Evolutionary conservation across 2,797 vertebrate species (phyloP), one percentile per base, ranked within the genome.

Genomic region (Trematomus bernacchii): DNA sequence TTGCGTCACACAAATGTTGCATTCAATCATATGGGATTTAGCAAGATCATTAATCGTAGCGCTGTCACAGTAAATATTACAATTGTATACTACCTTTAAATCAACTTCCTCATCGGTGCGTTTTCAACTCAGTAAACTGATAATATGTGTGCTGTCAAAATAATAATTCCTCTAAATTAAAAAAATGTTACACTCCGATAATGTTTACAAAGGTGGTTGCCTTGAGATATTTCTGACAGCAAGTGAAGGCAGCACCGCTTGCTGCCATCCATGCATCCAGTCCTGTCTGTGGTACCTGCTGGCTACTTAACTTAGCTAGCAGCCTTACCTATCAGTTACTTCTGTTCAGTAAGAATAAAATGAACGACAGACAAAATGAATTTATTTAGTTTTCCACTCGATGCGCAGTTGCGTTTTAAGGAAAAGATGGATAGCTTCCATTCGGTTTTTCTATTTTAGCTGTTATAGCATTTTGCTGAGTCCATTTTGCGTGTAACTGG

Each of bases 401-500:
- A 66, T 47, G 80, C 58, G 64, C 79, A 79, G 86, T 46, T 83
- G 67, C 80, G 57, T 30, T 79, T 83, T 79, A 68, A 79, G 52
- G 44, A 60, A 59, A 71, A 75, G 55, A 91, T 77, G 88, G 82
- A 79, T 60, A 47, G 60, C 78, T 7, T 76, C 70, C 62, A 66
- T 76, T 81, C 65, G 73, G 46, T 89, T 76, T 70, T 76, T 64
- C 69, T 84, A 30, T 90, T 91, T 90, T 90, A 91, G 84, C 79
- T 83, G 81, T 91, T 92, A 80, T 66, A 75, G 83, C 87, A 77
- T 90, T 85, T 81, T 72, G 83, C 79, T 84, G 85, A 79, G 86
- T 93, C 91, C 91, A 90, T 92, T 94, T 91, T 92, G 92, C 92
- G 92, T 90, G 79, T 86, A 89, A 89, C 87, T 94, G 92, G 92